phyloP scores from a whole-genome alignment of 2,113 vertebrate species.

The Myrmecophaga tridactyla region DNA sequence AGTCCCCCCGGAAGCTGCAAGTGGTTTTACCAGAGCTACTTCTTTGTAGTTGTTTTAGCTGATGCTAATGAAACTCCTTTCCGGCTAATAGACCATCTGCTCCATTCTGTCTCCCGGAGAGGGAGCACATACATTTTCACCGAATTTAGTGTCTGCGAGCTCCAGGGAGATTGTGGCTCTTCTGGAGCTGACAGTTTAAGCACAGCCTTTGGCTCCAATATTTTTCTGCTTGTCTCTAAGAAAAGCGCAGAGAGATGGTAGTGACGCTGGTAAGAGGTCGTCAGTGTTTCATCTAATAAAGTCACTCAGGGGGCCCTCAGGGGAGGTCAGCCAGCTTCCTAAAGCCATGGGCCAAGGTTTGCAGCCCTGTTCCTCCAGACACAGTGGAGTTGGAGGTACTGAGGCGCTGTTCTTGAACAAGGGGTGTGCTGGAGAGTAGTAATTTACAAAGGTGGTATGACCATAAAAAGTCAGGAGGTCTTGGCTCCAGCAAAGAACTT shows the following conservation, averaged over 20 bases:
- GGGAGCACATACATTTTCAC: neutral
- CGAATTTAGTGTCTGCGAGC: neutral
- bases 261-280: neutral
- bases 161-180: slow-evolving; percentile 46
- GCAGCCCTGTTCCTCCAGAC: neutral
- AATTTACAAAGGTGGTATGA: neutral
- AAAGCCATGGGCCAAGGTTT: neutral
- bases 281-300: neutral
- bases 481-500: neutral
- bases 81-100: slow-evolving; percentile 60
- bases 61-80: slow-evolving; percentile 59
- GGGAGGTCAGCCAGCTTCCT: neutral
- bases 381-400: too few relatives aligned
- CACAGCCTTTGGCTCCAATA: neutral
- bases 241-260: neutral
- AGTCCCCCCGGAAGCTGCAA: neutral
- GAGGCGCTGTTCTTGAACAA: neutral
- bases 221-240: slow-evolving; percentile 44
- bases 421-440: neutral
- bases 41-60: slow-evolving; percentile 17
- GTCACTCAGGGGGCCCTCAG: neutral
- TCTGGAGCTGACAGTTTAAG: slow-evolving; percentile 31
- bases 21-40: slow-evolving; percentile 32
- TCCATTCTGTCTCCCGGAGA: neutral
- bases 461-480: neutral